phyloP scores from a whole-genome alignment of 2,113 vertebrate genomes.

The Numida meleagris region DNA sequence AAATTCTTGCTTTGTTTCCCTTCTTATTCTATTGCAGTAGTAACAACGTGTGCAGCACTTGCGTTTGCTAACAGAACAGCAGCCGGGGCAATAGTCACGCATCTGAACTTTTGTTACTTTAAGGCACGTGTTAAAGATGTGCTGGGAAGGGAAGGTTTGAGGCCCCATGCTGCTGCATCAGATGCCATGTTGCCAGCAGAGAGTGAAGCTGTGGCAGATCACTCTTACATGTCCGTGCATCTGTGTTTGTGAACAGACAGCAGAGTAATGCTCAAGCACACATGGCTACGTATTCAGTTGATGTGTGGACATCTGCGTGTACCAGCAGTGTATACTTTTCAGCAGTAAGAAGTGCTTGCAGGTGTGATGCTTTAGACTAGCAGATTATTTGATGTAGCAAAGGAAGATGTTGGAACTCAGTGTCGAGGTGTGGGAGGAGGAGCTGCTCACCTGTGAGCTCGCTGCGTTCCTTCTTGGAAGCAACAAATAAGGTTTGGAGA shows the following conservation, averaged over 20 bases:
- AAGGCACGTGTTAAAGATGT: neutral
- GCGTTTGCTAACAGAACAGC: neutral
- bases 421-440: neutral
- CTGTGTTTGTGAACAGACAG: accelerated
- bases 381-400: neutral
- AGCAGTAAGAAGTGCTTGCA: neutral
- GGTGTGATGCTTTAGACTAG: accelerated
- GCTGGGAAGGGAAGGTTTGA: neutral
- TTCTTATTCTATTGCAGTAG: neutral
- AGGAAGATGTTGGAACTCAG: neutral
- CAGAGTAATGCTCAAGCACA: neutral
- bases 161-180: neutral
- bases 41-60: accelerated
- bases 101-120: neutral
- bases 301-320: accelerated
- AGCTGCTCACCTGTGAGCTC: neutral
- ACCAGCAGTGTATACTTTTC: accelerated
- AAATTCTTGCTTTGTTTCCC: neutral
- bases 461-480: neutral
- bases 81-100: neutral
- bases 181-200: neutral
- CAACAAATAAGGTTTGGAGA: neutral
- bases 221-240: accelerated
- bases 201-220: neutral
- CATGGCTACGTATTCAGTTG: accelerated